Evolutionary conservation across 2,113 vertebrate genomes (phyloP).

Genomic region (Chaetorhynchus papuensis): DNA sequence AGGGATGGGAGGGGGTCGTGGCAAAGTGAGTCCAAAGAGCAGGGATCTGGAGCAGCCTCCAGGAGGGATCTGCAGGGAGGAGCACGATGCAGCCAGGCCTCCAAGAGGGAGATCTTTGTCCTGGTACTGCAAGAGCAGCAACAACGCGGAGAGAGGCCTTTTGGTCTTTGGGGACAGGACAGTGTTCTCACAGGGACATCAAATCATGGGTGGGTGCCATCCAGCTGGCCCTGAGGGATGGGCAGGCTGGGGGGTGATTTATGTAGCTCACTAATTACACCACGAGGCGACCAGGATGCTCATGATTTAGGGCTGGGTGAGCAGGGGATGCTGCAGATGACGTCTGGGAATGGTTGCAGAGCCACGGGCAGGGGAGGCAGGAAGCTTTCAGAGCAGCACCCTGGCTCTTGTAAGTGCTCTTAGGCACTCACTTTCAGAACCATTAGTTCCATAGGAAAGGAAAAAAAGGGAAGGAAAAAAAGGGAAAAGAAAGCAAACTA

Average conservation of each 20-base stretch:
- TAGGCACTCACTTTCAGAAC: not conserved
- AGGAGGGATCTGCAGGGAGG: not conserved
- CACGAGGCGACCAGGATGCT: not conserved
- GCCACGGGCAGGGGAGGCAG: not conserved
- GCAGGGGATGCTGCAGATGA: not conserved
- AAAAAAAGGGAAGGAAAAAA: not conserved
- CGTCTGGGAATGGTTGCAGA: not conserved
- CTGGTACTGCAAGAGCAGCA: not conserved
- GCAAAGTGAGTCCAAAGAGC: not conserved
- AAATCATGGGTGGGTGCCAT: not conserved
- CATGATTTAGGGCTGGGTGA: not conserved
- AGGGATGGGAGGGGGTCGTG: not conserved
- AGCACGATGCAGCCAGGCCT: not conserved
- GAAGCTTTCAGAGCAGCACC: not conserved
- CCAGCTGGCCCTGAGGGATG: not conserved
- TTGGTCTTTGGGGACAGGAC: not conserved
- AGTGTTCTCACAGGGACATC: fast-evolving
- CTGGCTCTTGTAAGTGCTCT: not conserved
- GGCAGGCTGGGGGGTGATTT: not conserved
- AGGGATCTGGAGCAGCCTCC: not conserved
- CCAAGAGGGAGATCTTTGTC: not conserved
- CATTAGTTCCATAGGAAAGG: not conserved
- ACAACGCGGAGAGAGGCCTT: not conserved
- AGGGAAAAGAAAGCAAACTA: not conserved
- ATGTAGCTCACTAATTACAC: not conserved